Conservation (phyloP, 2,113 vertebrate species). For the Eolophus roseicapilla region DNA sequence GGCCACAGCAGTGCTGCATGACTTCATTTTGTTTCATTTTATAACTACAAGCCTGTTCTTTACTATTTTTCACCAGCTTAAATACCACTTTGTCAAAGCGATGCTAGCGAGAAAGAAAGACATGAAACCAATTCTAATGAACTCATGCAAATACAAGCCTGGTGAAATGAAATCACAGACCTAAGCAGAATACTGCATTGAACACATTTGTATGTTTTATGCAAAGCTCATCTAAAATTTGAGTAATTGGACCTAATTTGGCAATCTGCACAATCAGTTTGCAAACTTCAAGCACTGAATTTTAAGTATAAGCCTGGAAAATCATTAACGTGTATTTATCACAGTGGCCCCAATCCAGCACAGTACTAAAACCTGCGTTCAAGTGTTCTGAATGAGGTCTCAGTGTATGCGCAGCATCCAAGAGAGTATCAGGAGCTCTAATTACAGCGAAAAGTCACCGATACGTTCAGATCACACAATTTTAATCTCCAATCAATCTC, state of each 20-base stretch:
- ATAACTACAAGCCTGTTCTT: conserved; percentile 40
- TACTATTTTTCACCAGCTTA: conserved; percentile 32
- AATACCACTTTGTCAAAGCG: conserved; percentile 28
- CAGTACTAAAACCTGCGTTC: not conserved
- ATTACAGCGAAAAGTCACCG: not conserved
- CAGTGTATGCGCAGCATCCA: not conserved
- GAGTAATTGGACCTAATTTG: conserved; percentile 65
- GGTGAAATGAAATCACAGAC: conserved; percentile 58
- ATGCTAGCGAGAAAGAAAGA: not conserved
- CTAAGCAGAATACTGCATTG: conserved; percentile 57
- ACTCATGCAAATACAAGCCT: conserved; percentile 57
- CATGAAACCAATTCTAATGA: conserved; percentile 54
- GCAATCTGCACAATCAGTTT: conserved; percentile 66
- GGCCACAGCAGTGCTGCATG: not conserved
- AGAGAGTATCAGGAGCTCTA: not conserved
- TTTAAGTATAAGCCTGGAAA: conserved; percentile 56
- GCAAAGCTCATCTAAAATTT: conserved; percentile 67
- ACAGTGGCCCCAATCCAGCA: not conserved
- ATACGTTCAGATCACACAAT: not conserved
- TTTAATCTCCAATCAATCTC: not conserved
- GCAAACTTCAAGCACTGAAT: conserved; percentile 65
- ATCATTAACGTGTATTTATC: conserved; percentile 59
- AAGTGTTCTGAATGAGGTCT: conserved; percentile 17
- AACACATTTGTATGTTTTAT: conserved; percentile 65
- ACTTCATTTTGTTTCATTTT: conserved; percentile 15